Percentiles rank a stretch among this genome's conserved stretches.
phyloP scores from a whole-genome alignment of 2,113 vertebrate genomes.

The Bubo bubo region DNA sequence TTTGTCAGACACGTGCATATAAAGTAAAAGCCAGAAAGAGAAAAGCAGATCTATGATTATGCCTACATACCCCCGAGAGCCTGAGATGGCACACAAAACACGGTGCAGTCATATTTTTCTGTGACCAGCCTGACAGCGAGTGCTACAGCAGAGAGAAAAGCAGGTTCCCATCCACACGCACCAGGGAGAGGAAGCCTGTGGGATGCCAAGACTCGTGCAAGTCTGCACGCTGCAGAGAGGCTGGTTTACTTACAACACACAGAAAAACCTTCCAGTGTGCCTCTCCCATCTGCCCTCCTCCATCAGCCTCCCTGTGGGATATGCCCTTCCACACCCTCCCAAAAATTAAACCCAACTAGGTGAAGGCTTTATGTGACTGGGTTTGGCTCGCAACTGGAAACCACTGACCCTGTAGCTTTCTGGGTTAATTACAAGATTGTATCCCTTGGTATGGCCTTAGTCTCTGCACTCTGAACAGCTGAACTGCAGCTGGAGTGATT shows the following conservation, averaged over 20 bases:
- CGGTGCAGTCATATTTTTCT: accelerated
- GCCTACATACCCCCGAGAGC: background rate
- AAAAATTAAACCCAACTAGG: background rate
- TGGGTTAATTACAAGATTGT: background rate
- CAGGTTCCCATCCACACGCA: background rate
- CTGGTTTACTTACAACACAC: constrained; percentile 53
- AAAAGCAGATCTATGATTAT: background rate
- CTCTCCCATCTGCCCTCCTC: background rate
- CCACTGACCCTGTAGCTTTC: background rate
- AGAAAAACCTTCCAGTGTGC: background rate
- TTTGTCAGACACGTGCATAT: background rate
- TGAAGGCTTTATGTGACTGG: background rate
- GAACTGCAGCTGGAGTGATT: background rate
- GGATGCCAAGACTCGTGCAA: constrained; percentile 63
- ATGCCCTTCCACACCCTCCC: background rate
- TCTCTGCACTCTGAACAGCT: background rate
- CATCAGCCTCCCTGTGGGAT: background rate
- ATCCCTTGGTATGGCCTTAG: background rate
- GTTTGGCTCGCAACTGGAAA: background rate
- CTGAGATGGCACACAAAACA: background rate
- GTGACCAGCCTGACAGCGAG: background rate
- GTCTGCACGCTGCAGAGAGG: constrained; percentile 16
- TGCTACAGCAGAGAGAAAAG: background rate
- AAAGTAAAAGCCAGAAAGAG: constrained; percentile 2
- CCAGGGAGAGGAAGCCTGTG: background rate